A percentile compares a stretch with the other conserved stretches of the same genome.
Evolutionary conservation across 2,888 invertebrate species (phyloP).

Genomic region (Podabrus alpinus): DNA sequence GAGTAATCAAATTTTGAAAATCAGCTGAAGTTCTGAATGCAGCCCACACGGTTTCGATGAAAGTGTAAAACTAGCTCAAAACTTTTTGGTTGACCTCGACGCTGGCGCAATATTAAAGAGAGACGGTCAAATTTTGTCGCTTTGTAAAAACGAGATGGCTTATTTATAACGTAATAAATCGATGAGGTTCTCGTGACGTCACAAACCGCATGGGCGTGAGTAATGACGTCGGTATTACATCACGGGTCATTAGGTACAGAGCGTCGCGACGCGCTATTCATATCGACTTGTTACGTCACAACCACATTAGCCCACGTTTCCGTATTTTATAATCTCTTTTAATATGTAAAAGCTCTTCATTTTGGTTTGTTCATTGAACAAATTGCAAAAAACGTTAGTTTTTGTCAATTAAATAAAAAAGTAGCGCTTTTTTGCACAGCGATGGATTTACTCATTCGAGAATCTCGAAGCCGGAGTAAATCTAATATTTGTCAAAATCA

Average conservation of each 20-base stretch:
- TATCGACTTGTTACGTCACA: constrained; percentile 45
- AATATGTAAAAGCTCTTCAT: background rate
- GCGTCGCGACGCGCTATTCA: constrained; percentile 44
- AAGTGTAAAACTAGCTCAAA: constrained; percentile 29
- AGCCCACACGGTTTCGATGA: constrained; percentile 14
- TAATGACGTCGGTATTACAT: constrained; percentile 45
- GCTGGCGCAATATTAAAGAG: constrained; percentile 37
- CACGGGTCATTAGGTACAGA: constrained; percentile 38
- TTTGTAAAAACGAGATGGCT: constrained; percentile 29
- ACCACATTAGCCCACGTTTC: constrained; percentile 28
- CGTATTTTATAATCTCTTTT: constrained; percentile 18
- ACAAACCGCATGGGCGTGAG: constrained; percentile 39
- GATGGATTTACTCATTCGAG: background rate
- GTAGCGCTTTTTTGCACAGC: background rate
- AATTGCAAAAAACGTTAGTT: background rate
- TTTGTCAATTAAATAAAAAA: background rate
- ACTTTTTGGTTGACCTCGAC: constrained; percentile 47
- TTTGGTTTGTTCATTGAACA: background rate
- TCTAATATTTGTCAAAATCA: background rate
- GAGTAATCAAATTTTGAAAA: constrained; percentile 3
- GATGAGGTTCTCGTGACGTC: constrained; percentile 45
- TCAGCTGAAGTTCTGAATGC: constrained; percentile 12
- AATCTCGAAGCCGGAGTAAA: background rate
- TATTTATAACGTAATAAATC: constrained; percentile 44
- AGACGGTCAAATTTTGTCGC: constrained; percentile 17